Evolutionary conservation across 2,888 invertebrate genomes (phyloP).

Genomic region (Diloba caeruleocephala): DNA sequence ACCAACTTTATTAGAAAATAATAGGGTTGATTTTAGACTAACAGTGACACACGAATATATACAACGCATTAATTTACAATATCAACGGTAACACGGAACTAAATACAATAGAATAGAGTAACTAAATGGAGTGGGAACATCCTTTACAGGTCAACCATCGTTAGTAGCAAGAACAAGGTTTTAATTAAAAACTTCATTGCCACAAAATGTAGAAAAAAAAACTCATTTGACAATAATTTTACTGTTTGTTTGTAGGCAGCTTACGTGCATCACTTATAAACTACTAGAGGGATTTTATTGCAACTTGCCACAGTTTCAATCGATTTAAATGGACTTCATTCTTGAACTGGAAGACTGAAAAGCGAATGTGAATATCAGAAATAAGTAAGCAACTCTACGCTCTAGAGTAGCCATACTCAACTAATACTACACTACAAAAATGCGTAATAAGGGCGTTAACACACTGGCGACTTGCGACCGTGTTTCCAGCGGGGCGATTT

Average conservation of each 20-base stretch:
- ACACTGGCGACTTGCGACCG: too few species aligned
- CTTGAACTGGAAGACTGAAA: constrained; percentile 2
- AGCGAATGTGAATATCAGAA: neutral
- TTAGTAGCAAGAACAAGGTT: neutral
- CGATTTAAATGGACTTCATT: constrained; percentile 1
- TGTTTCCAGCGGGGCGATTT: too few species aligned
- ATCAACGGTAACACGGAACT: constrained; percentile 51
- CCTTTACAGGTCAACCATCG: neutral
- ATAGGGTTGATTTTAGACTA: constrained; percentile 47
- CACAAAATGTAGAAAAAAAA: too few species aligned
- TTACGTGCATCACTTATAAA: constrained; percentile 6
- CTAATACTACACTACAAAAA: too few species aligned
- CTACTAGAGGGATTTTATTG: constrained; percentile 16
- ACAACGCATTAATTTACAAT: constrained; percentile 52
- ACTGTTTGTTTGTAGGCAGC: neutral
- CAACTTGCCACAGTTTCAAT: constrained; percentile 3
- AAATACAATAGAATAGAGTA: constrained; percentile 18
- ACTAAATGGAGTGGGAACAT: constrained; percentile 33
- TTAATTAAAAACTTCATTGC: neutral
- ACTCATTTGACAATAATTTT: constrained; percentile 2
- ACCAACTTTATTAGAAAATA: constrained; percentile 33
- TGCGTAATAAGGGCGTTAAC: too few species aligned
- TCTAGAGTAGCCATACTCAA: too few species aligned
- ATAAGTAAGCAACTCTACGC: too few species aligned
- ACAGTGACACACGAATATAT: constrained; percentile 41